Percentiles rank a stretch among this genome's conserved stretches.
These are phyloP conservation scores for Villa cingulata DNA, from an alignment of 2,888 invertebrate genomes.

Conservation along the genomic window DNA sequence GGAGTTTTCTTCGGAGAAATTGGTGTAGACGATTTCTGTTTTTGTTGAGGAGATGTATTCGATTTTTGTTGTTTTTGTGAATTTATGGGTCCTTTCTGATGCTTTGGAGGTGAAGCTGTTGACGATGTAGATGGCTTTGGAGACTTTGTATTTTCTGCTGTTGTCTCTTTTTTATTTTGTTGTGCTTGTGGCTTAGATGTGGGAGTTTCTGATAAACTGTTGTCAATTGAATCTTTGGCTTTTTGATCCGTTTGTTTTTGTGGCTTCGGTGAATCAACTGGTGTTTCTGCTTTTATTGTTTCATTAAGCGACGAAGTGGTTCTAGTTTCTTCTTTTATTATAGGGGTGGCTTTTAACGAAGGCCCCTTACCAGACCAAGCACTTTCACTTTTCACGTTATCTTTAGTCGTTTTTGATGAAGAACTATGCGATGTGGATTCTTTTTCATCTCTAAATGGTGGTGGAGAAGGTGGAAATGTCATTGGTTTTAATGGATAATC, in stretches of 20 bases:
- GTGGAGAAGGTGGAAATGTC: slow-evolving; percentile 28
- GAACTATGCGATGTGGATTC: slow-evolving; percentile 32
- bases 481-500: slow-evolving; percentile 31
- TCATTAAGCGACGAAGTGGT: not conserved
- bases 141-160: slow-evolving; percentile 20
- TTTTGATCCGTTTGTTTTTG: not conserved
- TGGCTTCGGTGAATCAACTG: not conserved
- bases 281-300: not conserved
- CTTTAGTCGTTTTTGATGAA: slow-evolving; percentile 31
- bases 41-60: slow-evolving; percentile 4
- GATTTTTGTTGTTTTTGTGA: slow-evolving; percentile 10
- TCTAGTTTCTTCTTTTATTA: slow-evolving; percentile 21
- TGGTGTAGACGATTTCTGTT: slow-evolving; percentile 6
- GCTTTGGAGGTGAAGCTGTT: slow-evolving; percentile 11
- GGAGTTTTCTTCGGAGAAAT: not conserved
- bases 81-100: not conserved
- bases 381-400: slow-evolving; percentile 27
- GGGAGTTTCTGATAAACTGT: not conserved
- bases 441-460: slow-evolving; percentile 28
- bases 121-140: slow-evolving; percentile 15
- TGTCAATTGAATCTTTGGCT: slow-evolving; percentile 1
- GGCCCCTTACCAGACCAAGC: slow-evolving; percentile 36
- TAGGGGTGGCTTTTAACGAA: slow-evolving; percentile 32
- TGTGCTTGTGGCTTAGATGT: not conserved
- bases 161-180: slow-evolving; percentile 5